Evolutionary conservation across 1,140 invertebrate genomes (phyloP).

Genomic region (Brachystomella parvula): DNA sequence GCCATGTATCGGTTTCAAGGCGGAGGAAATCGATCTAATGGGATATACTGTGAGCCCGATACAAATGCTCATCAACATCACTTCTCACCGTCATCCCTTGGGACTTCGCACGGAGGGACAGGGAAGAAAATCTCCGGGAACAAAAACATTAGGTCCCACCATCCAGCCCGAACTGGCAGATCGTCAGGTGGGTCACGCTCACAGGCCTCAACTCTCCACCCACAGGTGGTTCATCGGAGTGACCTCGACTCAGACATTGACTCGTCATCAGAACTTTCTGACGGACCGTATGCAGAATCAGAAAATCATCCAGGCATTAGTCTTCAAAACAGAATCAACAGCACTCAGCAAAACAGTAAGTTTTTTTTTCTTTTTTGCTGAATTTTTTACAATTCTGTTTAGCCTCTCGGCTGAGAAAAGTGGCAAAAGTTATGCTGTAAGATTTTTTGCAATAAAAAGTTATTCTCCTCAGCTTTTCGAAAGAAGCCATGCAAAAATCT

Average conservation of each 20-base stretch:
- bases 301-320: slow-evolving; percentile 30
- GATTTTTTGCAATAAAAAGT: no score
- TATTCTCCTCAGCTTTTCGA: no score
- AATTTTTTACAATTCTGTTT: no score
- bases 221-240: slow-evolving; percentile 21
- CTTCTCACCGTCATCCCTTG: slow-evolving; percentile 27
- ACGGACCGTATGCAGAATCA: slow-evolving; percentile 35
- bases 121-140: slow-evolving; percentile 22
- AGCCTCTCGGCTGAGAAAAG: no score
- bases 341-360: slow-evolving; percentile 33
- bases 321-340: slow-evolving; percentile 34
- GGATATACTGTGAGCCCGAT: slow-evolving; percentile 38
- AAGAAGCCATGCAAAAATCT: no score
- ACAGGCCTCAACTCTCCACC: slow-evolving; percentile 20
- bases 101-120: background rate
- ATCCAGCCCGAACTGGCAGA: background rate
- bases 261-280: slow-evolving; percentile 37
- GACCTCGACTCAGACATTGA: slow-evolving; percentile 35
- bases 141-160: slow-evolving; percentile 30
- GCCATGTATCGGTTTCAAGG: slow-evolving; percentile 37
- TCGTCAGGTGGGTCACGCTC: slow-evolving; percentile 17
- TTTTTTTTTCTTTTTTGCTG: background rate
- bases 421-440: no score
- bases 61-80: slow-evolving; percentile 30
- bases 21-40: slow-evolving; percentile 33